Percentiles rank a stretch among this genome's conserved stretches.
Conservation (phyloP, 2,113 vertebrate species). For the Lophotis ruficrista region DNA sequence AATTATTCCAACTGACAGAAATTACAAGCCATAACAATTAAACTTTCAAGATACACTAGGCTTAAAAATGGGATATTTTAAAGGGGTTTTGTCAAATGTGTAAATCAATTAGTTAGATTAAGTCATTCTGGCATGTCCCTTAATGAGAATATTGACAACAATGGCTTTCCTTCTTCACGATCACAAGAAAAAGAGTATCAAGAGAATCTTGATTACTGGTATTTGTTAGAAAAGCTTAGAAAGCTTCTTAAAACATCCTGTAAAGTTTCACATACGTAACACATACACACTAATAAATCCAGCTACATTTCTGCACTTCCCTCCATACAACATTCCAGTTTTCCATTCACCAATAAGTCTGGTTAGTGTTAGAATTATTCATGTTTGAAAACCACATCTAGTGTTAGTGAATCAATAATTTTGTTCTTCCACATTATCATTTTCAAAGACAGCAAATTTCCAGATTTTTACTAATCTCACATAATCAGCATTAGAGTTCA, state of each 20-base stretch:
- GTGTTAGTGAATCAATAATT: not conserved
- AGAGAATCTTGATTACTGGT: not conserved
- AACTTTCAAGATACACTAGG: not conserved
- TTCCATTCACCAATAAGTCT: constrained; percentile 7
- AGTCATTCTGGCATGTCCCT: not conserved
- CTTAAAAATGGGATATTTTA: not conserved
- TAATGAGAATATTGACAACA: not conserved
- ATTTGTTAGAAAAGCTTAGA: not conserved
- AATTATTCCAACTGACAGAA: not conserved
- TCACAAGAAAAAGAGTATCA: not conserved
- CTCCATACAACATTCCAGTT: not conserved
- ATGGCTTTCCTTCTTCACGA: not conserved
- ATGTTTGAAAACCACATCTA: constrained; percentile 12
- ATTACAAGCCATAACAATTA: not conserved
- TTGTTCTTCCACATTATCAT: constrained; percentile 22
- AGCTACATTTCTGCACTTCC: not conserved
- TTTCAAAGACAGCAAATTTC: constrained; percentile 42
- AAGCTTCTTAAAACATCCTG: not conserved
- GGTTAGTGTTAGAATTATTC: not conserved
- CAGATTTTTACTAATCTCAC: constrained; percentile 30
- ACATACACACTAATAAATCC: not conserved
- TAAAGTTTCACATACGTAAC: not conserved
- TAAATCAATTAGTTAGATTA: not conserved
- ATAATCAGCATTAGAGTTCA: constrained; percentile 38
- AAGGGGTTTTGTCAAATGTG: not conserved